These are phyloP conservation scores for Caerostris darwini DNA, from an alignment of 1,140 invertebrate species.

Conservation along the genomic window DNA sequence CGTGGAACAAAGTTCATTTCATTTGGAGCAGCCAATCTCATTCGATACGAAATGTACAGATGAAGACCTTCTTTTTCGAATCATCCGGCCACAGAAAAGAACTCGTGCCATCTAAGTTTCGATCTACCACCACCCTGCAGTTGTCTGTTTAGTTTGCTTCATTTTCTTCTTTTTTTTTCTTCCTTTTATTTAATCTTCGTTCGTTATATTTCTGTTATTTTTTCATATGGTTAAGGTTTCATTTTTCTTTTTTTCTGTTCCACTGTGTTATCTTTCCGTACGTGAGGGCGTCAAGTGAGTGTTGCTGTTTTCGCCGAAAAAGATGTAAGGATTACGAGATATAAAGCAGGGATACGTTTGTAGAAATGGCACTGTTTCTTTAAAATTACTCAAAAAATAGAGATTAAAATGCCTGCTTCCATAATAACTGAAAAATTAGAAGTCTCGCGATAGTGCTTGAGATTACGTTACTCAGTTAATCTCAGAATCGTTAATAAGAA, in stretches of 20 bases:
- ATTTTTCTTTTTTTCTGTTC: not conserved
- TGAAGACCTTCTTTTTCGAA: not conserved
- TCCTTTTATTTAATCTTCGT: not conserved
- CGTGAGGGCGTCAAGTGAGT: not conserved
- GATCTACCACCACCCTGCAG: not conserved
- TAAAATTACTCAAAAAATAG: no score
- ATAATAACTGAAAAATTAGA: no score
- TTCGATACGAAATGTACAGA: constrained; percentile 13
- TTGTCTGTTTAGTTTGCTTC: not conserved
- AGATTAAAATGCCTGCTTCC: no score
- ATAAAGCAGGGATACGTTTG: no score
- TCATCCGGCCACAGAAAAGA: not conserved
- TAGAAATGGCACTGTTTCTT: no score
- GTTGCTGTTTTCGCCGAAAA: not conserved
- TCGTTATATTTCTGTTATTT: not conserved
- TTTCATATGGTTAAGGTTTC: not conserved
- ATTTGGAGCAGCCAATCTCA: constrained; percentile 24
- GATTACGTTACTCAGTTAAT: no score
- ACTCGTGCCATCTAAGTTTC: not conserved
- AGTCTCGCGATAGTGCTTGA: no score
- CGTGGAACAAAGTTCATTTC: constrained; percentile 53
- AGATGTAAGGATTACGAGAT: not conserved
- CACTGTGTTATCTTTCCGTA: not conserved
- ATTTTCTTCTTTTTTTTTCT: not conserved
- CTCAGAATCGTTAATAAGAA: no score